Base-by-base conservation (phyloP, 92 coral and sea anemone species). In the Anthopleura xanthogrammica region DNA sequence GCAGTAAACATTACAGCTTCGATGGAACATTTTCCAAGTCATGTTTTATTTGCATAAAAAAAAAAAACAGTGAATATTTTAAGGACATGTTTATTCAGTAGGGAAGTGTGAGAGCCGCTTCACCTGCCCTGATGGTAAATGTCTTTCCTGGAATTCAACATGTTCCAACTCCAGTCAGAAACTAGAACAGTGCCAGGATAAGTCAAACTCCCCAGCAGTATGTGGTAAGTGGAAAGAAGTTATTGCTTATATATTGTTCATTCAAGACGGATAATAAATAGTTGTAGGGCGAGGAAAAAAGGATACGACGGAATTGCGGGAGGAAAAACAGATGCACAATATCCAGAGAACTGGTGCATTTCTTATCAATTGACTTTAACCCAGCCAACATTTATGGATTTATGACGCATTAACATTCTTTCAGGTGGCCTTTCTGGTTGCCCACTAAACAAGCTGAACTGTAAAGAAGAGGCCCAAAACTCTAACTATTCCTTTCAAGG, bases 391-490 rank as follows among this genome's bases (percentile, higher is more conserved):
- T 29, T 29, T 29, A 29, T 29, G 36, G 36, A 29, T 29, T 29
- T 29, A 29, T 29, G 36, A 29, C 36, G 36, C 36, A 29, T 29
- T 29, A 29, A 29, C 36, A 29, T 29, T 29, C 36, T 68, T 29
- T 42, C 4, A 7, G 6, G 82, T 9, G 87, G 83, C 62, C 13
- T 42, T 41, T 60, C 6, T n/a, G 16, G 16, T 5, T 87, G 90
- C 41, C 87, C 90, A 2, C 83, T 87, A 40, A 77, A 87, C 79
- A 55, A 83, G 19, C 84, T 87, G 12, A 83, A 87, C 80, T 87
- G 90, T 46, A 78, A 78, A 40, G 87, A 83, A 22, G 23, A 78
- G 16, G 46, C 42, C 12, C 14, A 2, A 24, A 78, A 78, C 0
- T 54, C 7, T 19, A 54, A 36, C 16, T n/a, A 78, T 78, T 78